Conservation (phyloP, 2,113 vertebrate genomes). For the Thamnaconus septentrionalis region DNA sequence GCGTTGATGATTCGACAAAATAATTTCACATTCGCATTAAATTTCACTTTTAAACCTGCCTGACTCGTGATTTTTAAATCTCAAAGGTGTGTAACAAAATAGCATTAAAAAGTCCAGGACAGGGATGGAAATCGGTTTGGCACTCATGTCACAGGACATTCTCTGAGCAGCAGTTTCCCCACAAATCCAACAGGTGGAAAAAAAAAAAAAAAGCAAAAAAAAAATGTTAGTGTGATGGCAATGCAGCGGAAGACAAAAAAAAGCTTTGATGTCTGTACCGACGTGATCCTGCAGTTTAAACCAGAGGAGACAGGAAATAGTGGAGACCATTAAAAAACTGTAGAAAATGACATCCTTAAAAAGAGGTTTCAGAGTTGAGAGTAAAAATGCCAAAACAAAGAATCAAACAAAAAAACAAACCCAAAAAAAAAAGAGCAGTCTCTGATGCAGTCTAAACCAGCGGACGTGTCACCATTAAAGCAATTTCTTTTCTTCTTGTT, state of each 20-base stretch:
- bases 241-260: slow-evolving; percentile 53
- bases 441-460: slow-evolving; percentile 79
- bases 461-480: slow-evolving; percentile 78
- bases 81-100: slow-evolving; percentile 33
- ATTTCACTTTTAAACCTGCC: slow-evolving; percentile 14
- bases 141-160: slow-evolving; percentile 61
- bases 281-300: slow-evolving; percentile 59
- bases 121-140: slow-evolving; percentile 68
- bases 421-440: slow-evolving; percentile 66
- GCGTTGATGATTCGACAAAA: slow-evolving; percentile 51
- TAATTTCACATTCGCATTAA: slow-evolving; percentile 36
- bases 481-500: slow-evolving; percentile 31
- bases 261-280: slow-evolving; percentile 55
- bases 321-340: slow-evolving; percentile 74
- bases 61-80: too few relatives aligned
- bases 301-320: slow-evolving; percentile 69
- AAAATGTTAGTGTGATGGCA: slow-evolving; percentile 22
- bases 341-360: slow-evolving; percentile 80
- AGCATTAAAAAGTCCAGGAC: slow-evolving; percentile 58
- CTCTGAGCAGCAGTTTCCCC: slow-evolving; percentile 61
- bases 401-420: too few relatives aligned
- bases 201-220: slow-evolving; percentile 46
- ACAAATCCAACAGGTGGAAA: slow-evolving; percentile 53
- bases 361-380: slow-evolving; percentile 75
- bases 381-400: slow-evolving; percentile 68